phyloP scores from a whole-genome alignment of 2,797 vertebrate species.

The Echiichthys vipera region DNA sequence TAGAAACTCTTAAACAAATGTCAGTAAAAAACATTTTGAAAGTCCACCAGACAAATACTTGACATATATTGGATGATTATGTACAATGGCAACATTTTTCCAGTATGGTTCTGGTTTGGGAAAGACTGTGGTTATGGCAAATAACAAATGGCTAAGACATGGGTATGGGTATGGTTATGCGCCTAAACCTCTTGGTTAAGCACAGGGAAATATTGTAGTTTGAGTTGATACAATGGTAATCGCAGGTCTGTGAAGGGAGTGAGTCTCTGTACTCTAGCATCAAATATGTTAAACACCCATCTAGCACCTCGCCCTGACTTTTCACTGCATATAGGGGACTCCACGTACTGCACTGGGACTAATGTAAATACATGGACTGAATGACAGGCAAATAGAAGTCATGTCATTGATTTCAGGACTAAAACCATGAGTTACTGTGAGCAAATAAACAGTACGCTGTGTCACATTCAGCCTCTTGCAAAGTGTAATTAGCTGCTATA shows the following conservation, averaged over 20 bases:
- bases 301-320: neutral
- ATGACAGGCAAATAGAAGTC: neutral
- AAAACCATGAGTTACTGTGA: neutral
- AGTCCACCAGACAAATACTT: neutral
- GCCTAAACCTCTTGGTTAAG: neutral
- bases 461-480: neutral
- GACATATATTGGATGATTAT: neutral
- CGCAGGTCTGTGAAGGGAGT: neutral
- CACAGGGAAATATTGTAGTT: neutral
- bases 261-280: neutral
- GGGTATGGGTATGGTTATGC: neutral
- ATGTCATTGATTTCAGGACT: neutral
- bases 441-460: no score
- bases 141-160: no score
- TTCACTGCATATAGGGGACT: neutral
- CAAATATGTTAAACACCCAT: neutral
- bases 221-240: neutral
- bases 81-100: neutral
- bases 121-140: neutral
- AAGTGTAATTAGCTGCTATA: neutral
- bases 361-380: neutral
- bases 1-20: neutral
- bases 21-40: neutral
- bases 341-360: neutral
- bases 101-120: neutral